These are phyloP conservation scores for Ammospiza maritima DNA, from an alignment of 2,797 vertebrate species.

Conservation along the genomic window DNA sequence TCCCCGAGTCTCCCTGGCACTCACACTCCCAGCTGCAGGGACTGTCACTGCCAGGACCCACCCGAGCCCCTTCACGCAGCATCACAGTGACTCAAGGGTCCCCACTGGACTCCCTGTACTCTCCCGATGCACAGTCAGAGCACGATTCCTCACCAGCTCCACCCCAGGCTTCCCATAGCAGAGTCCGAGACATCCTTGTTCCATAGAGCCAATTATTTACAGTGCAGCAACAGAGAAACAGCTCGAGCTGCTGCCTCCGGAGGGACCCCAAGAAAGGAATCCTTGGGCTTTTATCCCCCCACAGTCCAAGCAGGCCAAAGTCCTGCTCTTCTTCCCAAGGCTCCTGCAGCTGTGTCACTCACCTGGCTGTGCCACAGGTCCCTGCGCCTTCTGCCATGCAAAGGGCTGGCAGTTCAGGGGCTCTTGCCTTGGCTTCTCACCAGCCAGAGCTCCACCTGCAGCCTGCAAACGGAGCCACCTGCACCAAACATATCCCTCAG, in stretches of 20 bases:
- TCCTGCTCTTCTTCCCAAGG: background rate
- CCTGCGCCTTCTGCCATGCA: background rate
- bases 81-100: background rate
- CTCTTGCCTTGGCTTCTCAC: background rate
- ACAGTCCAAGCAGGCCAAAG: background rate
- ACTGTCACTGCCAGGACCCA: fast-evolving
- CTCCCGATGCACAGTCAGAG: too few relatives aligned
- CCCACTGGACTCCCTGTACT: background rate
- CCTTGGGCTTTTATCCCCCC: background rate
- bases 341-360: background rate
- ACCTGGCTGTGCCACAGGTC: too few relatives aligned
- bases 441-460: background rate
- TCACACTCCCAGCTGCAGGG: background rate
- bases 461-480: background rate
- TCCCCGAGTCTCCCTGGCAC: background rate
- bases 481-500: background rate
- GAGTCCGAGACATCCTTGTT: too few relatives aligned
- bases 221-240: background rate
- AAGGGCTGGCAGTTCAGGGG: background rate
- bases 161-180: background rate
- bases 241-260: fast-evolving
- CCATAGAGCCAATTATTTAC: background rate
- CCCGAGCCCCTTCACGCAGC: fast-evolving
- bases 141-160: background rate
- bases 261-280: background rate